phyloP scores from a whole-genome alignment of 2,113 vertebrate species.

The Rhea pennata region DNA sequence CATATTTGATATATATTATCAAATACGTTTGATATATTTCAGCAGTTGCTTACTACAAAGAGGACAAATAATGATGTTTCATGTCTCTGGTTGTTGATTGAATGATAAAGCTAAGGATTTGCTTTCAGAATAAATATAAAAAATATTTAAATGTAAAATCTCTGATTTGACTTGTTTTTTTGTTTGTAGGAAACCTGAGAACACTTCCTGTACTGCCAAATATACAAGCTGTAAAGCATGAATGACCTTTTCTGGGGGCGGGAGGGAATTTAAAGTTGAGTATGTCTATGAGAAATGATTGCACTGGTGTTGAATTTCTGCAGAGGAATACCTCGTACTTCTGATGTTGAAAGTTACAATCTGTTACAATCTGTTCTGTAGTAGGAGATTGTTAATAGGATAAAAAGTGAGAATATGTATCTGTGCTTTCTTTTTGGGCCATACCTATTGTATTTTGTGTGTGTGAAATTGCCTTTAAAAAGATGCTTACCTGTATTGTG shows the following conservation, averaged over 20 bases:
- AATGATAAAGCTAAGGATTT: not conserved
- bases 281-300: not conserved
- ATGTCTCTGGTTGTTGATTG: not conserved
- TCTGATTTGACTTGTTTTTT: conserved; percentile 51
- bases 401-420: not conserved
- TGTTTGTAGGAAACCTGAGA: conserved; percentile 63
- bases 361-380: not conserved
- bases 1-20: no score
- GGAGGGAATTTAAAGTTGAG: not conserved
- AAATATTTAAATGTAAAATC: not conserved
- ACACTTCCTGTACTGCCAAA: not conserved
- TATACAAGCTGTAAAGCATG: conserved; percentile 41
- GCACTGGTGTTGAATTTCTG: not conserved
- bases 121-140: conserved; percentile 28
- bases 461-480: not conserved
- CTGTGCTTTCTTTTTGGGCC: not conserved
- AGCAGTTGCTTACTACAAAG: not conserved
- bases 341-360: not conserved
- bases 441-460: not conserved
- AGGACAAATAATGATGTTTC: not conserved
- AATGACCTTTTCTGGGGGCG: not conserved
- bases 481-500: not conserved
- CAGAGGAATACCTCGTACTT: not conserved
- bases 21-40: no score
- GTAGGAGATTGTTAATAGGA: not conserved